Percentiles rank a stretch among this genome's conserved stretches.
phyloP scores from a whole-genome alignment of 2,113 vertebrate genomes.

The Arothron firmamentum region DNA sequence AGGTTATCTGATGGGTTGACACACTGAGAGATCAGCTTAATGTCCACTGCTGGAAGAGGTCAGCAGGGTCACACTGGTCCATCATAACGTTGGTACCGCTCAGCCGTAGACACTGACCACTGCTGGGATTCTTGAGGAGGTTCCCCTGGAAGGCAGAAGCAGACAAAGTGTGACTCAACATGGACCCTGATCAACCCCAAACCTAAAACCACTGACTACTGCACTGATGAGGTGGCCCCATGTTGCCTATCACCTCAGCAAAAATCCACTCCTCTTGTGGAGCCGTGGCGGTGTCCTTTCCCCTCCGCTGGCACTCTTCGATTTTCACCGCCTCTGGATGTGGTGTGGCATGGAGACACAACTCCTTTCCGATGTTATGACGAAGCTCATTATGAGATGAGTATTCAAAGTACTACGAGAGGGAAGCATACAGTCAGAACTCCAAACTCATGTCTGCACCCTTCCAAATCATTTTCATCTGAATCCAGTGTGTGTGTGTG shows the following conservation, averaged over 20 bases:
- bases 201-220: background rate
- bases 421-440: conserved; percentile 23
- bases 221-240: no score
- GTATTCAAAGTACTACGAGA: conserved; percentile 90
- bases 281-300: conserved; percentile 73
- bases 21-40: conserved; percentile 75
- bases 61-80: conserved; percentile 71
- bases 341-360: conserved; percentile 79
- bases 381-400: conserved; percentile 85
- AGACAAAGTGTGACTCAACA: background rate
- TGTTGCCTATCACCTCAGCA: conserved; percentile 74
- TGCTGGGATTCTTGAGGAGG: conserved; percentile 80
- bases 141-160: conserved; percentile 67
- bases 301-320: conserved; percentile 77
- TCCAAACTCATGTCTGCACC: background rate
- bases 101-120: conserved; percentile 78
- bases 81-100: conserved; percentile 71
- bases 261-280: conserved; percentile 85
- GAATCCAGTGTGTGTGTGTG: no score
- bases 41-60: conserved; percentile 82
- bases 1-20: conserved; percentile 8
- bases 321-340: conserved; percentile 65
- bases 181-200: background rate
- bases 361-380: conserved; percentile 89
- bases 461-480: background rate